Base-by-base conservation (phyloP, 2,888 invertebrate genomes). In the Rhyacophila evoluta region DNA sequence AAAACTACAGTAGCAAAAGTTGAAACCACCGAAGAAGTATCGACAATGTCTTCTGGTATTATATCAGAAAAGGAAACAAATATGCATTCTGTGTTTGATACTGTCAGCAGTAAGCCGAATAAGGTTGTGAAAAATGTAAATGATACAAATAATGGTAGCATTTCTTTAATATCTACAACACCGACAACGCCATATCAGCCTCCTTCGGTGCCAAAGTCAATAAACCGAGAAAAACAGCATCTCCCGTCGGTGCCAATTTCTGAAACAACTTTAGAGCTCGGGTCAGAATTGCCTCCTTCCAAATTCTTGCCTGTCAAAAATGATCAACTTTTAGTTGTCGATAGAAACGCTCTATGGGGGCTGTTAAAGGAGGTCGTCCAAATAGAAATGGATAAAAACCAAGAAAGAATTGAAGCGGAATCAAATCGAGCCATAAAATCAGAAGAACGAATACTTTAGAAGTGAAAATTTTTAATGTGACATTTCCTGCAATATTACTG, bases 331-430 rank as follows among this genome's bases (percentile, higher is more conserved):
- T 89, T 92, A 81, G 88, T 92, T 77, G 84, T 92, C 75, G 91
- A 92, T 83, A 91, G 91, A 84, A 91, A 92, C 81, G 89, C 89
- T 79, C 85, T 92, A 68, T 92, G 92, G 92, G 91, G 91, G 74
- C 87, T 92, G 83, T 85, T 92, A 12, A 91, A 91, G 84, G 92
- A 92, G 86, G 91, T 86, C 2, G 87, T 87, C 5, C 85, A 86
- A 78, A 86, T 86, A 33, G 84, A 84, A 78, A 81, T 84, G 67
- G 83, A 83, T 71, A 83, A 83, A 72, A 83, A 77, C 75, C 80
- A 77, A 71, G 82, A 81, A n/a, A 82, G 78, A 79, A 12, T 73
- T 6, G 77, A 81, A 38, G 79, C 75, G 4, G 81, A 80, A 75
- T 80, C 74, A 67, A 78, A 74, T 72, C 72, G 75, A 28, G 68